Evolutionary conservation across 2,888 invertebrate genomes (phyloP).

Genomic region (Dyspetes luteomarginatus): DNA sequence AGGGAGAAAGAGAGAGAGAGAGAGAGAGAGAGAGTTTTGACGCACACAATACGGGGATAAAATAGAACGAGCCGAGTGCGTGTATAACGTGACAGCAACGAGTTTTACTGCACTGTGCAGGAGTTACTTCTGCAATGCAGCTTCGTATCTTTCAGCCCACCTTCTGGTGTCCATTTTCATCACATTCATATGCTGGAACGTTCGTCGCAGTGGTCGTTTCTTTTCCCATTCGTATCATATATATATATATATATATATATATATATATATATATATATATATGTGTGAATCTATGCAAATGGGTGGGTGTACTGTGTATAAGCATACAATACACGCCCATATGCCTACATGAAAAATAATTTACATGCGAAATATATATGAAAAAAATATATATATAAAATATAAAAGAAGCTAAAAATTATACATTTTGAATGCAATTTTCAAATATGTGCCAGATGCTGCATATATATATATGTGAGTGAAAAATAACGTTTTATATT

Average conservation of each 20-base stretch:
- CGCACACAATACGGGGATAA: neutral
- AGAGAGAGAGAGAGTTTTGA: neutral
- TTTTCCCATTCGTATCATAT: neutral
- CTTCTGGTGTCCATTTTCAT: constrained; percentile 4
- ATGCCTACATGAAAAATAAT: neutral
- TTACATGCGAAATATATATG: no score
- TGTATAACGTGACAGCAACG: constrained; percentile 18
- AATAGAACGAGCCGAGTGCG: neutral
- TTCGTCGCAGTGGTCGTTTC: neutral
- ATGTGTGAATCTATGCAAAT: no score
- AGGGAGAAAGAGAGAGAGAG: neutral
- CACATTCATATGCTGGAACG: constrained; percentile 43
- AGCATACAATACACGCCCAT: neutral
- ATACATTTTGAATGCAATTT: no score
- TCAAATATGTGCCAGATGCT: no score
- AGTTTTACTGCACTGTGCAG: constrained; percentile 16
- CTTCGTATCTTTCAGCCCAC: neutral
- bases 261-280: no score
- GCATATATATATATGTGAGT: no score
- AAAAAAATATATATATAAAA: no score
- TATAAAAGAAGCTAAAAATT: no score
- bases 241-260: neutral
- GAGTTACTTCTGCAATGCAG: neutral
- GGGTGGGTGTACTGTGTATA: no score
- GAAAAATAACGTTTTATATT: no score